phyloP scores from a whole-genome alignment of 2,888 invertebrate genomes.

The Ditula angustiorana region DNA sequence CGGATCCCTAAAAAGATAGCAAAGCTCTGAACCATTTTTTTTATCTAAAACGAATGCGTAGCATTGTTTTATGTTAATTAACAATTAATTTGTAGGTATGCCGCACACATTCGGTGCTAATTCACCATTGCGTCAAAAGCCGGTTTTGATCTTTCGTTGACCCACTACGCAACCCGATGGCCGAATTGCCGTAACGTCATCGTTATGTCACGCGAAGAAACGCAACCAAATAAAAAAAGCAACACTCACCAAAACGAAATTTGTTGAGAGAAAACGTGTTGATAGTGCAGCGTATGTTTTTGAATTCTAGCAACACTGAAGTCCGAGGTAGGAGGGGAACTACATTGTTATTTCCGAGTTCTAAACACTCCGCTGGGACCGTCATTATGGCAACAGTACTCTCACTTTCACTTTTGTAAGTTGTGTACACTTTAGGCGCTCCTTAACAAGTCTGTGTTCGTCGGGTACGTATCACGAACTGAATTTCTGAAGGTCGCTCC shows the following conservation, averaged over 20 bases:
- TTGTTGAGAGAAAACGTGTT: conserved; percentile 84
- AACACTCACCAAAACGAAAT: conserved; percentile 86
- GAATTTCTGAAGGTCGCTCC: conserved; percentile 10
- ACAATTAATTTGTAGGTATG: neutral
- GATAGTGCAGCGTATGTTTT: conserved; percentile 87
- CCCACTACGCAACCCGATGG: conserved; percentile 11
- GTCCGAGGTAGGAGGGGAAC: conserved; percentile 81
- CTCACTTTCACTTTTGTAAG: conserved; percentile 39
- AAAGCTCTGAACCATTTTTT: too few relatives aligned
- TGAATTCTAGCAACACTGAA: conserved; percentile 89
- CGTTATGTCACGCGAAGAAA: conserved; percentile 27
- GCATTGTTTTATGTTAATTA: neutral
- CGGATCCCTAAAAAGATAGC: too few relatives aligned
- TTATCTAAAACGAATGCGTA: too few relatives aligned
- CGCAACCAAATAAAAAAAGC: conserved; percentile 5
- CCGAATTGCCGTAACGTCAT: conserved; percentile 21
- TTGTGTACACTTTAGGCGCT: conserved; percentile 34
- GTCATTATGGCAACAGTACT: conserved; percentile 48
- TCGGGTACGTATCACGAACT: conserved; percentile 20
- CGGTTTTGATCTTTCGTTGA: conserved; percentile 6
- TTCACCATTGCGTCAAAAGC: neutral
- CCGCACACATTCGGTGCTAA: neutral
- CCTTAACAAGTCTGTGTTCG: conserved; percentile 45
- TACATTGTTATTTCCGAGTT: conserved; percentile 72
- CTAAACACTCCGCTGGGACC: conserved; percentile 57